Base-by-base conservation (phyloP, 2,888 invertebrate species). In the Urechis unicinctus region DNA sequence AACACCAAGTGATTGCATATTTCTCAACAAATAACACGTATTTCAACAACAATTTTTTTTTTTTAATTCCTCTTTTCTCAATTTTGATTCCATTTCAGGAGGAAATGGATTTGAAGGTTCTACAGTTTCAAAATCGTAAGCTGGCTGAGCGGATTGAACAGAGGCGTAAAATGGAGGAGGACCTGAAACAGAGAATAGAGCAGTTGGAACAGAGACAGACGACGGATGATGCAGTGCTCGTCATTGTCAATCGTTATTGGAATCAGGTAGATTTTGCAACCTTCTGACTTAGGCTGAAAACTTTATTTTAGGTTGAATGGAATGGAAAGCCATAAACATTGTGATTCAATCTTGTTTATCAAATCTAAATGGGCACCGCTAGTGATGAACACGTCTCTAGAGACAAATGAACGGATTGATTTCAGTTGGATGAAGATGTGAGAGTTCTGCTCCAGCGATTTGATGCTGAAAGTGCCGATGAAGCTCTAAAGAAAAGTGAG, bases 111-210 rank as follows among this genome's bases (percentile, higher is more conserved):
- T 90, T 93, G 72, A 94, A 95, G 83, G 93, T 95, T 59, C 81
- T 96, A 42, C 90, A 91, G 74, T 95, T 95, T 77, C 97, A 98
- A 81, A 96, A 97, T 76, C 92, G 92, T 79, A 97, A 97, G 78
- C 82, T 98, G 53, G 89, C 90, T 31, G 81, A 82, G 65, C 64
- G 78, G 29, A 72, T 78, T 13, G 74, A 75, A 47, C 73, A 73
- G 55, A 60, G 74, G 28, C 69, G 74, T 49, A 65, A 69, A 50
- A 69, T 69, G 0, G 75, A 78, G 54, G 74, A 72, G 29, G 75
- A 77, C 48, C 63, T 77, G 29, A 66, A 69, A 29, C 70, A 70
- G 52, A 63, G 77, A 29, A 76, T 76, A 49, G 75, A 91, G 87
- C 75, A 77, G 71, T 85, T 98, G 68, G 94, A 96, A 73, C 91